Evolutionary conservation across 92 coral and sea anemone species (phyloP).

Genomic region (Umimayanthus chanpuru): DNA sequence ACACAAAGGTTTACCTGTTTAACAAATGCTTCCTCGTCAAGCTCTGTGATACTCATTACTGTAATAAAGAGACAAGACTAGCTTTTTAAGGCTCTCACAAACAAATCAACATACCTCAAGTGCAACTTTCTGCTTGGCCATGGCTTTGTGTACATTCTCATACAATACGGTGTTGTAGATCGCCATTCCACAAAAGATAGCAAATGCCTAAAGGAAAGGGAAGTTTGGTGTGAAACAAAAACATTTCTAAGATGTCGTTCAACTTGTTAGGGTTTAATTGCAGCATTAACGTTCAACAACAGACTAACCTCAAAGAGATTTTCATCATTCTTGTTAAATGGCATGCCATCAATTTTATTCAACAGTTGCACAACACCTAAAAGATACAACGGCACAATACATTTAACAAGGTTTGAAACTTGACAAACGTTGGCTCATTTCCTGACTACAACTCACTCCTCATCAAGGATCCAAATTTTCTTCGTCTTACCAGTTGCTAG

Average conservation of each 20-base stretch:
- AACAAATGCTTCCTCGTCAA: too few relatives aligned
- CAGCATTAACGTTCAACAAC: too few relatives aligned
- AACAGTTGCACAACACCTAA: constrained; percentile 97
- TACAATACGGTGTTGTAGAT: constrained; percentile 96
- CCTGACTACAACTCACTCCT: neutral
- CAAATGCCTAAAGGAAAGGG: constrained; percentile 83
- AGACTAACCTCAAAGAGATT: constrained; percentile 88
- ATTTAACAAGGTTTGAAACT: neutral
- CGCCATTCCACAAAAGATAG: constrained; percentile 99
- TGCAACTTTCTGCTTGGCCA: constrained; percentile 97
- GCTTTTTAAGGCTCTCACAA: neutral
- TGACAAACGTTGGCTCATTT: neutral
- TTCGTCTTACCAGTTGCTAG: neutral
- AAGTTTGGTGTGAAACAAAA: neutral
- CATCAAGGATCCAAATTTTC: neutral
- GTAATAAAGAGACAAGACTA: too few relatives aligned
- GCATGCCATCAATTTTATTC: constrained; percentile 92
- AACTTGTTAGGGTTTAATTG: neutral
- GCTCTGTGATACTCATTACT: too few relatives aligned
- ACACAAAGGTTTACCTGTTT: too few relatives aligned
- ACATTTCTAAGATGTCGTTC: neutral
- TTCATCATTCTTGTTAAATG: constrained; percentile 95
- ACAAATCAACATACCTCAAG: constrained; percentile 71
- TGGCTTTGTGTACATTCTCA: constrained; percentile 97
- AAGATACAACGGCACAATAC: neutral